Evolutionary conservation across 2,113 vertebrate genomes (phyloP).

Genomic region (Brienomyrus longianalis): DNA sequence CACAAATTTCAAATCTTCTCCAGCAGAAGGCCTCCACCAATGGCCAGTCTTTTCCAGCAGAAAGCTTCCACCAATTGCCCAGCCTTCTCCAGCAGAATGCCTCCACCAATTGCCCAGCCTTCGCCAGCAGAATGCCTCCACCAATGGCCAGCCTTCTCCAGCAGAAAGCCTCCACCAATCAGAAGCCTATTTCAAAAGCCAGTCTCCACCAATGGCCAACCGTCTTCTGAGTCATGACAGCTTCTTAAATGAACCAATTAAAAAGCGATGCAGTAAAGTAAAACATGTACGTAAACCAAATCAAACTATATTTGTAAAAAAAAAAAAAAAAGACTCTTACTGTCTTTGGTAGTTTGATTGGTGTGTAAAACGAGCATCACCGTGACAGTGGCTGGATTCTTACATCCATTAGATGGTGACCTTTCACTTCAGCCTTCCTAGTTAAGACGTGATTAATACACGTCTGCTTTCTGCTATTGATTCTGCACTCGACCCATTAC

Average conservation of each 20-base stretch:
- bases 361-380: neutral
- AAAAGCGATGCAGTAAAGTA: neutral
- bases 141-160: neutral
- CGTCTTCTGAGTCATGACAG: neutral
- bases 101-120: neutral
- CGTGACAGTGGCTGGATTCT: neutral
- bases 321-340: neutral
- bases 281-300: neutral
- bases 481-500: neutral
- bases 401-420: neutral
- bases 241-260: neutral
- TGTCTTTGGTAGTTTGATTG: neutral
- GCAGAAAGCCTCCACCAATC: neutral
- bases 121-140: no score
- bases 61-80: neutral
- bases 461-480: conserved; percentile 18
- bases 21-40: neutral
- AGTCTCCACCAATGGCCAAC: neutral
- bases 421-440: neutral
- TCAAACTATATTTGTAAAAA: neutral
- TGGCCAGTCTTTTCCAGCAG: neutral
- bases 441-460: conserved; percentile 16
- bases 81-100: neutral
- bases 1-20: neutral
- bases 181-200: neutral